Evolutionary conservation across 2,113 vertebrate genomes (phyloP).

Genomic region (Thryonomys swinderianus): DNA sequence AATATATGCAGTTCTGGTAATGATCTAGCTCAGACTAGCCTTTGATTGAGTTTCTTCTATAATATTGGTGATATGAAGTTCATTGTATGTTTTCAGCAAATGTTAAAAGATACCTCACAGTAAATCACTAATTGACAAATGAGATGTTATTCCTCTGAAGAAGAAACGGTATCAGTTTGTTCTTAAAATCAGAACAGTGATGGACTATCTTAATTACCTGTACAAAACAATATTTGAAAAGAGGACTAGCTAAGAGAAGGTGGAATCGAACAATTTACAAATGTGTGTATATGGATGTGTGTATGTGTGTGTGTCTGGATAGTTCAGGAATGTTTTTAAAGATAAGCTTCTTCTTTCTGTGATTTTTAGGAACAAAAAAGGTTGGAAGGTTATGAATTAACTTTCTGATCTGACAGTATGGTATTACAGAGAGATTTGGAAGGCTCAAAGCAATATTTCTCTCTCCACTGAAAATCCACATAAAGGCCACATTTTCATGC

Average conservation of each 20-base stretch:
- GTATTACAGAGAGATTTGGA: slow-evolving; percentile 69
- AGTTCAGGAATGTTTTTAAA: slow-evolving; percentile 52
- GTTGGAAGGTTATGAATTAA: slow-evolving; percentile 73
- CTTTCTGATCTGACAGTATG: slow-evolving; percentile 69
- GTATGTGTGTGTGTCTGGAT: neutral
- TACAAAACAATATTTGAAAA: slow-evolving; percentile 52
- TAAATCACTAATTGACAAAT: slow-evolving; percentile 70
- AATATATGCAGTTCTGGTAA: neutral
- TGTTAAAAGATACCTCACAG: slow-evolving; percentile 50
- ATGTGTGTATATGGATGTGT: neutral
- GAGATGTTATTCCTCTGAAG: slow-evolving; percentile 58
- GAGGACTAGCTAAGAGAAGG: slow-evolving; percentile 9
- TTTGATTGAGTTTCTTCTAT: slow-evolving; percentile 59
- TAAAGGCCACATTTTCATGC: slow-evolving; percentile 56
- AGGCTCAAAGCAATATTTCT: slow-evolving; percentile 70
- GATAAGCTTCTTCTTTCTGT: neutral
- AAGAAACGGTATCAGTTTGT: slow-evolving; percentile 19
- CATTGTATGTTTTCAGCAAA: slow-evolving; percentile 56
- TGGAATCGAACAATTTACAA: slow-evolving; percentile 49
- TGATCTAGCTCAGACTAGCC: slow-evolving; percentile 34
- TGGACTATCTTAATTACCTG: slow-evolving; percentile 76
- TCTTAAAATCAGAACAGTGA: slow-evolving; percentile 66
- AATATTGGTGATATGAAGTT: slow-evolving; percentile 1
- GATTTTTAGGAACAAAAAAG: slow-evolving; percentile 54
- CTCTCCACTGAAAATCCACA: slow-evolving; percentile 54